Base-by-base conservation (phyloP, 1,140 invertebrate genomes). In the Euwallacea fornicatus region DNA sequence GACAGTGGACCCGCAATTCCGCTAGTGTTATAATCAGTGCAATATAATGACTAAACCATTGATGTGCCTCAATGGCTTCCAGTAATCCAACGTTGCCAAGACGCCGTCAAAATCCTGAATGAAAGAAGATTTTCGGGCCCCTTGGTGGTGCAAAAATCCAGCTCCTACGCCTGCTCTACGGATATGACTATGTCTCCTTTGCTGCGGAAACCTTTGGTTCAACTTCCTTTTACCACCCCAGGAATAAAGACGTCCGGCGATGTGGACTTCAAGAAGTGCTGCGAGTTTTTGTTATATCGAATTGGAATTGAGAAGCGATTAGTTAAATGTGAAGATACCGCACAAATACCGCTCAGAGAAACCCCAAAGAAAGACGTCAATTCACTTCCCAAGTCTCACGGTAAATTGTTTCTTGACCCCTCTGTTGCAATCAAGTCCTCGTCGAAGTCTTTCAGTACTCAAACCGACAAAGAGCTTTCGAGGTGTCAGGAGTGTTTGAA, bases 41-140 rank as follows among this genome's bases (percentile, higher is more conserved):
- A 50, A 10, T 50, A 50, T 50, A 50, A 11, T 50, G 47, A 11
- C 10, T 13, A 50, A 50, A 15, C 3, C n/a, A 63, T 50, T 70
- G 68, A 70, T 58, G 53, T 70, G 60, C 21, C 21, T 33, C 21
- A 33, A 33, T 73, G 72, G 72, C 67, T 75, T 75, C 16, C 71
- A 76, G 76, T 75, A 16, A 75, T 76, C 16, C 70, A 69, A 64
- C 74, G 72, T 13, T 76, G 76, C 56, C 76, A 76, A 42, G 72
- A 74, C 42, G 72, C 72, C 2, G 68, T 76, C 44, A 75, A 71
- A 47, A 50, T 72, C n/a, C 54, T 76, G 55, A 73, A 62, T 13
- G 71, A 75, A 60, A 72, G 62, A 60, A 65, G 69, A 60, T 73
- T 69, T 43, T 41, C 58, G 9, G 76, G 74, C 43, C 69, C 64